Base-by-base conservation (phyloP, 2,797 vertebrate species). In the Protonibea diacanthus region DNA sequence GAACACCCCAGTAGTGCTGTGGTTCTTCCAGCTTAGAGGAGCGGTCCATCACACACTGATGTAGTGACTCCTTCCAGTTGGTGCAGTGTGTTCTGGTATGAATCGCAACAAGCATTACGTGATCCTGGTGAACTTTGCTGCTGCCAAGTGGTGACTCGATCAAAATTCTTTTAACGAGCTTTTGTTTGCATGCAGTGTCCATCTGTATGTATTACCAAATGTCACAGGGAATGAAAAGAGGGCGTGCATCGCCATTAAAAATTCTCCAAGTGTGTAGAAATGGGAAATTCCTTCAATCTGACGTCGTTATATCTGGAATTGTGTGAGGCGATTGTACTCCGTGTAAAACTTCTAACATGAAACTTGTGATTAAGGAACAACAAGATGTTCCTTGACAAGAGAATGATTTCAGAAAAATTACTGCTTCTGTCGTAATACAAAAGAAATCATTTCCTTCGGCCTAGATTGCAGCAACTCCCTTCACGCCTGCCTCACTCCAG, bases 391-490 rank as follows among this genome's bases (percentile, higher is more conserved):
- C 1, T 20, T 55, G 10, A 71, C 0, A 0, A 42, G 29, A 59
- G 8, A 55, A 11, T 56, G 49, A 1, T 48, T 72, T 67, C 20
- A 56, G 20, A 63, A 66, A 70, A 61, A 53, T 42, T 44, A n/a
- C 45, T 48, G 42, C 51, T 56, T 67, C 40, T 74, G 33, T 57
- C 2, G 5, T 40, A 63, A 44, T 38, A 18, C 51, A 65, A 5
- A 72, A 5, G 69, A 60, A 12, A 53, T 61, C 12, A 21, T 69
- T 52, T 63, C 74, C 53, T 81, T 72, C 47, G 52, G 18, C 81
- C 73, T 74, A 57, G 44, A 81, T 76, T 45, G 27, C 59, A 61
- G 15, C 47, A 60, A 33, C 67, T 73, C 48, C 14, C 48, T 73
- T 61, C 23, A 70, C 21, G 70, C 27, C 23, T 65, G 48, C 21